Evolutionary conservation across 2,888 invertebrate genomes (phyloP), one percentile per base, ranked within the genome.

Genomic region (Gymnosoma rotundatum): DNA sequence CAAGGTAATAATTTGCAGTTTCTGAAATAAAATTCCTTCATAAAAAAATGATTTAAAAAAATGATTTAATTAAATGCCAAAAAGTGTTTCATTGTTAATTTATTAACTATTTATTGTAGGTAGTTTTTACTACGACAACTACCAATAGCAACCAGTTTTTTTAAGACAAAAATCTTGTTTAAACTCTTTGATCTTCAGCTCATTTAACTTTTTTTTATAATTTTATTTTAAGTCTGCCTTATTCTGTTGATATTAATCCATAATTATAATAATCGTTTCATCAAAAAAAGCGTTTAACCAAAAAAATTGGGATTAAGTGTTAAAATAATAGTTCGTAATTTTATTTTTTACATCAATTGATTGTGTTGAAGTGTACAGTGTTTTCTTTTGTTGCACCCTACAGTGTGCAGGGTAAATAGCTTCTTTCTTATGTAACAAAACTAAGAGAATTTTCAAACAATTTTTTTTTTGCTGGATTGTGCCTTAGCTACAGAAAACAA

Each of bases 251-350:
- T 81, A 75, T 70, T 64, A 82, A 75, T 70, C 75, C 70, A 72
- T 76, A 82, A 82, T 81, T 75, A 75, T 75, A 32, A 78, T 78
- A 76, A 76, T 76, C 67, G 60, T 67, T 67, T n/a, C 32, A 45
- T 32, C 75, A 70, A 18, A 50, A 78, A 54, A 67, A 67, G 36
- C 45, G 58, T 58, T 72, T 64, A 72, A n/a, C 61, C 14, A 72
- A 64, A 78, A 80, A 69, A 67, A 73, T 45, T 74, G 58, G 52
- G 67, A 76, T 67, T 67, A 80, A 76, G 83, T 83, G 83, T 80
- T 80, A 83, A 72, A 83, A 83, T 80, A 75, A 83, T 72, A 72
- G 66, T 72, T 72, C 14, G 48, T 36, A 83, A 76, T 76, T 38
- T 76, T 70, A 56, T 56, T 63, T 25, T 58, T 16, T 56, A 56